Evolutionary conservation across 2,888 invertebrate species (phyloP), one percentile per base, ranked within the genome.

Genomic region (Ctenicera cuprea): DNA sequence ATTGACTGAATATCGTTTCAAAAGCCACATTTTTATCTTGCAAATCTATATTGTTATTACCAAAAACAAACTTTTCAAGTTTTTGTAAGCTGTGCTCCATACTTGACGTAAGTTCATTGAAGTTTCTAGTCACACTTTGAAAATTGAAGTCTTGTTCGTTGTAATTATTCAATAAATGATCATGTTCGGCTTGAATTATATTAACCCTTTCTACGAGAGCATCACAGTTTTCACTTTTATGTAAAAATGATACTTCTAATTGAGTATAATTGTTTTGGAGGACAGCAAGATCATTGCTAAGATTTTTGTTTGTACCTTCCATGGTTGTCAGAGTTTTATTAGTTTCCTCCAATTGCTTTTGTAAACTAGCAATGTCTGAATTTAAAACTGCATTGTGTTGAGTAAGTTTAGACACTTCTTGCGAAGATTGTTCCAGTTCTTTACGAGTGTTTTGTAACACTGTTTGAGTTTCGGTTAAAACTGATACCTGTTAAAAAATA

Each of bases 71-170:
- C 20, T 63, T 45, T 37, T 70, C 73, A 2, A 78, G 38, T 30
- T 75, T 78, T 9, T 41, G 63, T 45, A 79, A 69, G 18, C 20
- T 59, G 1, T 59, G 18, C 16, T 59, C 73, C 33, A 77, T 70
- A 1, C 48, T 69, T 33, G 62, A 57, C 12, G 72, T 54, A 12
- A 76, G 64, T 43, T 62, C 20, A 20, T 76, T 43, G 20, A 78
- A 79, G 18, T 74, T 74, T 16, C 68, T 41, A 37, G 70, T 66
- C 11, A 71, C 48, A 37, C 59, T 62, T 18, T 73, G 45, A 12
- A 79, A 52, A 22, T 71, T 70, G 12, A 68, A 54, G 12, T 74
- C 67, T 41, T 71, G 72, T 11, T 61, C 48, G 12, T 73, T 75
- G 20, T 74, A 77, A 41, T 76, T 68, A 54, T 57, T 50, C 22